Evolutionary conservation across 2,888 invertebrate genomes (phyloP).

Genomic region (Drosophila fulvimacula): DNA sequence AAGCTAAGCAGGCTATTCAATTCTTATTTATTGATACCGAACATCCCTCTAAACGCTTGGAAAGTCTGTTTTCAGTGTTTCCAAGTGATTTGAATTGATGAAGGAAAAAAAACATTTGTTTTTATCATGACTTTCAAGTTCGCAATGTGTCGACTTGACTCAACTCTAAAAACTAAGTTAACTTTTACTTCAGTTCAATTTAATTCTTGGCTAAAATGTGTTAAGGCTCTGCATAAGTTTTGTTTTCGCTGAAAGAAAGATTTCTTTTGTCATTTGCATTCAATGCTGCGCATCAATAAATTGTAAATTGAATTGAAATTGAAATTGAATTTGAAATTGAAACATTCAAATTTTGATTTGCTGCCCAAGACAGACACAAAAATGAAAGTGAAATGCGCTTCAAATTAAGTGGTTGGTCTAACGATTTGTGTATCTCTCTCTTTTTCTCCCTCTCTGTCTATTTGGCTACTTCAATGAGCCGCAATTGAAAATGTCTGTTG

Average conservation of each 20-base stretch:
- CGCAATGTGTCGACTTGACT: neutral
- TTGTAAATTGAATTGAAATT: slow-evolving; percentile 58
- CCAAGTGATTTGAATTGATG: neutral
- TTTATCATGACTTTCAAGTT: neutral
- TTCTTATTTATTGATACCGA: no score
- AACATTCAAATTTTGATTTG: slow-evolving; percentile 61
- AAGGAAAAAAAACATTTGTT: neutral
- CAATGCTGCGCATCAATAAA: slow-evolving; percentile 70
- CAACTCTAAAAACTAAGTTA: neutral
- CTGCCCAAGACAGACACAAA: slow-evolving; percentile 36
- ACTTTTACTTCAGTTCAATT: neutral
- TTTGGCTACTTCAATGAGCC: slow-evolving; percentile 68
- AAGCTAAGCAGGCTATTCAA: no score
- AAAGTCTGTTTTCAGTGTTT: neutral
- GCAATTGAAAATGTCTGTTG: slow-evolving; percentile 74
- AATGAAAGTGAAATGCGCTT: slow-evolving; percentile 79
- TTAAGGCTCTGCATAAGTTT: neutral
- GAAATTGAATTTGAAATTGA: slow-evolving; percentile 54
- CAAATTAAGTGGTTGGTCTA: slow-evolving; percentile 66
- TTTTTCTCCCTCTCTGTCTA: slow-evolving; percentile 16
- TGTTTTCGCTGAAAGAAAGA: neutral
- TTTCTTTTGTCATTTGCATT: slow-evolving; percentile 67
- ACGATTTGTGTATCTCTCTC: slow-evolving; percentile 13
- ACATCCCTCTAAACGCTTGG: no score
- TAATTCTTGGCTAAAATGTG: neutral